Evolutionary conservation across 1,140 invertebrate species (phyloP).

Genomic region (Mesaphorura yosii): DNA sequence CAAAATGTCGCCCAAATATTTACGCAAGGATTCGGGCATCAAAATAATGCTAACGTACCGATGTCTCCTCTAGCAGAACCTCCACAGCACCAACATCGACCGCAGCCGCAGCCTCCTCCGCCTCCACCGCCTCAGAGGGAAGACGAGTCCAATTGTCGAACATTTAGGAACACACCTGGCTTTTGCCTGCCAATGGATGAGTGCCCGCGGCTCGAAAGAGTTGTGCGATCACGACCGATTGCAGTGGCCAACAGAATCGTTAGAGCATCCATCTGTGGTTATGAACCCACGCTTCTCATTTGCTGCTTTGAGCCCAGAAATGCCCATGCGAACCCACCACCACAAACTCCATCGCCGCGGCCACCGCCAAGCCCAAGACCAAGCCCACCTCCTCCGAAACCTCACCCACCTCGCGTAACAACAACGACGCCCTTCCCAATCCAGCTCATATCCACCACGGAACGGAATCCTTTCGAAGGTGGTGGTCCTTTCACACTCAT

Average conservation of each 20-base stretch:
- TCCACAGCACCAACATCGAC: not conserved
- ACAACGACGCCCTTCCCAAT: constrained; percentile 4
- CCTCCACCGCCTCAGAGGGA: not conserved
- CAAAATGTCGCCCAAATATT: not conserved
- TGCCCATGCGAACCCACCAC: not conserved
- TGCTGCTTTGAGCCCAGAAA: constrained; percentile 37
- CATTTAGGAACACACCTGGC: constrained; percentile 17
- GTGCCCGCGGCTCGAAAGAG: constrained; percentile 9
- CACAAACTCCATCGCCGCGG: constrained; percentile 4
- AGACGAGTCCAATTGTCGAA: constrained; percentile 18
- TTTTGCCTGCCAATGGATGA: constrained; percentile 11
- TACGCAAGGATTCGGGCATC: not conserved
- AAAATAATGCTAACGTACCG: not conserved
- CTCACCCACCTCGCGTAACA: not conserved
- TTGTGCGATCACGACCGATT: constrained; percentile 8
- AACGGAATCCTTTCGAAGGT: not conserved
- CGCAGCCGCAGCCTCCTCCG: not conserved
- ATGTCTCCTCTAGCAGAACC: not conserved
- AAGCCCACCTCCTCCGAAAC: too few relatives aligned
- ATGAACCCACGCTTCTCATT: constrained; percentile 41
- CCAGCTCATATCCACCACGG: not conserved
- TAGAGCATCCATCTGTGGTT: constrained; percentile 43
- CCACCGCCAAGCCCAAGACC: not conserved
- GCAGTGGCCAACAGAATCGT: constrained; percentile 32
- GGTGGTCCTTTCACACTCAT: not conserved